Percentiles rank a stretch among this genome's conserved stretches.
These are phyloP conservation scores for Steinernema scapterisci DNA, from an alignment of 2,888 invertebrate genomes.

Conservation along the genomic window DNA sequence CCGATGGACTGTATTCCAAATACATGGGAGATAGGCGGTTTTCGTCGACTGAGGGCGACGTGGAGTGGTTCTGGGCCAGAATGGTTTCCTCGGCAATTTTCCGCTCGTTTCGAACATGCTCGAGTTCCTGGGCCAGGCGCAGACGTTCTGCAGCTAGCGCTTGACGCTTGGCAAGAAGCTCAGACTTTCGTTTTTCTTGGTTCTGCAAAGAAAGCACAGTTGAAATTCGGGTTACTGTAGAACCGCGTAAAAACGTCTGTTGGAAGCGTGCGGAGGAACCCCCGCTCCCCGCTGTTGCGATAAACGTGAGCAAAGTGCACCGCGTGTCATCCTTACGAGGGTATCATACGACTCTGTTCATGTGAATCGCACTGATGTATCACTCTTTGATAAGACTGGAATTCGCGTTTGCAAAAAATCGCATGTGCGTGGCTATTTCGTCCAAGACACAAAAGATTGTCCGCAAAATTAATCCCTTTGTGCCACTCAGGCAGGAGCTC, in stretches of 20 bases:
- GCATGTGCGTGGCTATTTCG: not conserved
- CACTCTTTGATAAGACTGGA: not conserved
- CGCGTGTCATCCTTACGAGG: not conserved
- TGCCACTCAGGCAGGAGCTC: not conserved
- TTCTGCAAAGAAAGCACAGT: not conserved
- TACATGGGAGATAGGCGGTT: constrained; percentile 46
- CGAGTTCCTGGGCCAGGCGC: constrained; percentile 29
- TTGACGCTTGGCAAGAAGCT: constrained; percentile 34
- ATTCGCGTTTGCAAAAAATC: not conserved
- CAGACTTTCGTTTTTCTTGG: constrained; percentile 1
- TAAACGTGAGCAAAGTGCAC: not conserved
- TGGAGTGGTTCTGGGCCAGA: not conserved
- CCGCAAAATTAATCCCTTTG: not conserved
- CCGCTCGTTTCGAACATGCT: not conserved
- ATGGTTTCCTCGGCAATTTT: not conserved
- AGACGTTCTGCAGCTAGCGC: constrained; percentile 38
- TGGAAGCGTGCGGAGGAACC: not conserved
- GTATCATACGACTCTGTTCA: not conserved
- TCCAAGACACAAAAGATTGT: not conserved
- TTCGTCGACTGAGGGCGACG: constrained; percentile 22
- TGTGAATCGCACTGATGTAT: not conserved
- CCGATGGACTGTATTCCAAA: constrained; percentile 57
- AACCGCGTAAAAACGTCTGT: not conserved
- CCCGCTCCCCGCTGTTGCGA: constrained; percentile 12
- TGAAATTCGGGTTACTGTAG: not conserved